phyloP scores from a whole-genome alignment of 2,113 vertebrate genomes.

The Oriolus oriolus region DNA sequence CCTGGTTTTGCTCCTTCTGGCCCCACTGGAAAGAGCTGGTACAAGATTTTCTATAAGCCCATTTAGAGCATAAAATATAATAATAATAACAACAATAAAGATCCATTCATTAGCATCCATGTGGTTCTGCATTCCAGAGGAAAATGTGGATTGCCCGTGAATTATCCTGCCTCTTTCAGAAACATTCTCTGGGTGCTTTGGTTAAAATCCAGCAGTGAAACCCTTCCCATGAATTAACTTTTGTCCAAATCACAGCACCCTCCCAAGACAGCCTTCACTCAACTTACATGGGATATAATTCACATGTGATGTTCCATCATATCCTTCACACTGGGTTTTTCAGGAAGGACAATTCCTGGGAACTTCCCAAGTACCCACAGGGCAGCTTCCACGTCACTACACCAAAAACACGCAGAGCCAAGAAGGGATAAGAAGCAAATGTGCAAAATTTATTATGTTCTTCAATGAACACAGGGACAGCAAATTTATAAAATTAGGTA shows the following conservation, averaged over 20 bases:
- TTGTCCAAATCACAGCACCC: not conserved
- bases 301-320: not conserved
- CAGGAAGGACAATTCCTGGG: not conserved
- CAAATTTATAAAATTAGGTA: not conserved
- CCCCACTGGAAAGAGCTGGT: not conserved
- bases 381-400: not conserved
- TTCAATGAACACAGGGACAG: not conserved
- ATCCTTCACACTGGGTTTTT: not conserved
- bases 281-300: rapidly evolving
- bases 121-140: not conserved
- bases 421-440: not conserved
- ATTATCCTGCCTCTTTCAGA: not conserved
- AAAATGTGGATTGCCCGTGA: not conserved
- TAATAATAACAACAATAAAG: not conserved
- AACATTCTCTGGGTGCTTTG: not conserved
- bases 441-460: conserved; percentile 39
- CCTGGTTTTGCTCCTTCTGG: not conserved
- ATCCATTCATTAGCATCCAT: too few species aligned
- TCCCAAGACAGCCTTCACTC: not conserved
- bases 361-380: not conserved
- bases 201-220: not conserved
- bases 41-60: not conserved
- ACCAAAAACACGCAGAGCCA: not conserved
- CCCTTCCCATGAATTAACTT: not conserved
- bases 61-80: not conserved